Base-by-base conservation (phyloP, 35 echinoderm and acorn worm genomes). In the Lytechinus pictus region DNA sequence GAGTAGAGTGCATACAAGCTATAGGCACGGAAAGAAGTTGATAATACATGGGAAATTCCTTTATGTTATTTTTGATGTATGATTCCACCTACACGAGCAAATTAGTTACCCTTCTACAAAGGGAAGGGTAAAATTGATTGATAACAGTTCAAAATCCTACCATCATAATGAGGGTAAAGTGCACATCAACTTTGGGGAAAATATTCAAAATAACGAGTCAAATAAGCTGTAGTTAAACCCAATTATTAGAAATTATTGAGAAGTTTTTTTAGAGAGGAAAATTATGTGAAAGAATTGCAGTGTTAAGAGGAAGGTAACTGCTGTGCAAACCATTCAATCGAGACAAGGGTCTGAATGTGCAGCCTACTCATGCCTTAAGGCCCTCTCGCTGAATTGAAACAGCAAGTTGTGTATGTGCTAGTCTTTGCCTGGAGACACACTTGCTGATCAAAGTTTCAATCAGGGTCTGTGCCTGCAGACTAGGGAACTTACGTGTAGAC, bases 71-170 rank as follows among this genome's bases (percentile, higher is more conserved):
- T 54, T 14, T 90, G 88, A 90, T 90, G 33, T 90, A 90, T 90
- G 88, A 90, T 90, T 10, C 52, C 29, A 90, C 52, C 52, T 90
- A 90, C 88, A 90, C 88, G 88, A 90, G 88, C 88, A 90, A 90
- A 90, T 90, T 90, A 90, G 88, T 90, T 90, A 33, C 52, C 88
- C 33, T 90, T 54, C 16, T 14, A 24, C n/a, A 24, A 24, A 16
- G 66, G n/a, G 66, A 79, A 6, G 66, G n/a, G 66, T 79, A 79
- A 79, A 79, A 5, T 79, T 79, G 66, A 79, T 79, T 79, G 66
- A 79, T 79, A 16, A 79, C 66, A 79, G 19, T 79, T 79, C 66
- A 79, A 79, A 16, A 79, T 79, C 66, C 66, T 79, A 24, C n/a
- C 19, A 79, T 16, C 2, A 24, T 79, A 79, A 79, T 79, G 66